phyloP scores from a whole-genome alignment of 2,888 invertebrate genomes.

The Spatulosminthurus flaviceps region DNA sequence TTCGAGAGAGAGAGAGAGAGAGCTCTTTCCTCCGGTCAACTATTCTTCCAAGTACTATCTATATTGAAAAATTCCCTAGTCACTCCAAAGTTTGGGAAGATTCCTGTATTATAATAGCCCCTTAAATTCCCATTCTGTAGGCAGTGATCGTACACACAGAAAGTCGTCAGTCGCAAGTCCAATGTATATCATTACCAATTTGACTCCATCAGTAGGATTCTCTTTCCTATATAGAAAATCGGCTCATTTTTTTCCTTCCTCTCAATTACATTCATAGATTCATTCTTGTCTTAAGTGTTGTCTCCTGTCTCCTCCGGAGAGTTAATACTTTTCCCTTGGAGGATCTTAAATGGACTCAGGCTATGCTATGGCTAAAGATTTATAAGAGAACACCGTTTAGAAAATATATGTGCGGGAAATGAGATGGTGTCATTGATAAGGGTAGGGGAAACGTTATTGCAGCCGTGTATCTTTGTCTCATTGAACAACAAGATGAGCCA shows the following conservation, averaged over 20 bases:
- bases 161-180: not conserved
- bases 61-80: no score
- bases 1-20: no score
- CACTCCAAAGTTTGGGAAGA: no score
- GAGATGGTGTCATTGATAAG: constrained; percentile 46
- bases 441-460: not conserved
- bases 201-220: not conserved
- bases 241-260: not conserved
- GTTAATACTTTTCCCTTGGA: no score
- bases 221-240: not conserved
- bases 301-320: no score
- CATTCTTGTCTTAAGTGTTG: no score
- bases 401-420: not conserved
- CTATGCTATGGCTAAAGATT: not conserved
- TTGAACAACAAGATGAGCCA: constrained; percentile 35
- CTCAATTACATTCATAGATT: not conserved
- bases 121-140: not conserved
- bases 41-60: no score
- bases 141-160: not conserved
- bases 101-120: no score
- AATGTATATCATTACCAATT: not conserved
- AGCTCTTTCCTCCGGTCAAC: not conserved
- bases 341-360: no score
- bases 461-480: constrained; percentile 28
- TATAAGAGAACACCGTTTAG: not conserved